A percentile compares a stretch with the other conserved stretches of the same genome.
phyloP scores from a whole-genome alignment of 2,888 invertebrate genomes.

The Eulithis testata region DNA sequence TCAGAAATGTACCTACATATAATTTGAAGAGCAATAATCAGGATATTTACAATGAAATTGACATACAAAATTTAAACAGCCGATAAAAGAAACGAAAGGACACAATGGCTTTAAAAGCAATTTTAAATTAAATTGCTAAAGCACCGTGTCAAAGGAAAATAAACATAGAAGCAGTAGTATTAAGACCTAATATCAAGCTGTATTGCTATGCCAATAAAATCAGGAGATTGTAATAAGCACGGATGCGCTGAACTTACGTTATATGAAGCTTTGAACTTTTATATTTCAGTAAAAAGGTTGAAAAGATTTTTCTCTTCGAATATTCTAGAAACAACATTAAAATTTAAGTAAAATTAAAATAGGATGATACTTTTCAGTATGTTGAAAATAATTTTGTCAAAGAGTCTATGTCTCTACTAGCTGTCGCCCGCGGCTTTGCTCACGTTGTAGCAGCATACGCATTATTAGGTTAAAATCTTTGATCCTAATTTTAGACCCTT shows the following conservation, averaged over 20 bases:
- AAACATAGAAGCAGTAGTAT: background rate
- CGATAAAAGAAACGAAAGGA: background rate
- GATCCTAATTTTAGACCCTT: too few species aligned
- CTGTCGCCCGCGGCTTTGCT: too few species aligned
- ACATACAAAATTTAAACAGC: slow-evolving; percentile 7
- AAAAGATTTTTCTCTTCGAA: background rate
- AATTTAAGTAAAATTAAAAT: too few species aligned
- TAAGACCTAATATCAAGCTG: background rate
- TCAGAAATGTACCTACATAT: too few species aligned
- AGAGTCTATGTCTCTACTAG: too few species aligned
- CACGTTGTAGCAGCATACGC: too few species aligned
- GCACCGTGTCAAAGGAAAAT: background rate
- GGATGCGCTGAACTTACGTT: slow-evolving; percentile 11
- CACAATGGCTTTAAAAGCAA: slow-evolving; percentile 9
- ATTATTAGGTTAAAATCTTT: too few species aligned
- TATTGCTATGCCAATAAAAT: slow-evolving; percentile 1
- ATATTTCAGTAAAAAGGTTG: slow-evolving; percentile 4
- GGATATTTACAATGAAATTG: background rate
- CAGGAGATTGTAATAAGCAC: slow-evolving; percentile 16
- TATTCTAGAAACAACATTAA: background rate
- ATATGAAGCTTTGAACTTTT: slow-evolving; percentile 9
- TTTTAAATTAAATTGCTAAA: slow-evolving; percentile 15
- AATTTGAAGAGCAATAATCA: background rate
- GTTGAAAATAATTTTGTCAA: too few species aligned
- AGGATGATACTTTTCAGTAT: too few species aligned